Conservation (phyloP, 2,888 invertebrate genomes). For the Trachelus stipa region DNA sequence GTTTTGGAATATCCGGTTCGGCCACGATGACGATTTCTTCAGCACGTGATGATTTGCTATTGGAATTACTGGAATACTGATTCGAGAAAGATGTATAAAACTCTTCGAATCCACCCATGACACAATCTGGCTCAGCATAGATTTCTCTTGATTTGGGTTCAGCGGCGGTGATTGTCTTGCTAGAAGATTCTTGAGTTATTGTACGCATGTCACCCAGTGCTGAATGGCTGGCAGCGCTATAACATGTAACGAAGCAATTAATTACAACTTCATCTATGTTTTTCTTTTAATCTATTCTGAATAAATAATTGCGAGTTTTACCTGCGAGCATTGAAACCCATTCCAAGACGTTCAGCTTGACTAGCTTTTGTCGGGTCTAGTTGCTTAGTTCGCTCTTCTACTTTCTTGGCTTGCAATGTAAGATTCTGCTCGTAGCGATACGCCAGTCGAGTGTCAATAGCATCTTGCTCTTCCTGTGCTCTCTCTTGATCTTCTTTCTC, state of each 20-base stretch:
- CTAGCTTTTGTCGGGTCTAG: constrained; percentile 86
- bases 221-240: constrained; percentile 83
- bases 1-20: constrained; percentile 56
- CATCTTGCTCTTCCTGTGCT: constrained; percentile 77
- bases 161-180: constrained; percentile 56
- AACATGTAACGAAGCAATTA: constrained; percentile 35
- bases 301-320: constrained; percentile 47
- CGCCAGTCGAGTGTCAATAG: constrained; percentile 76
- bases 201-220: constrained; percentile 90
- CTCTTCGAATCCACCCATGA: constrained; percentile 63
- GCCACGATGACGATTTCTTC: constrained; percentile 67
- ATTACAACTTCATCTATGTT: constrained; percentile 5
- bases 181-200: constrained; percentile 83
- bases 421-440: constrained; percentile 78
- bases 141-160: constrained; percentile 48
- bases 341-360: constrained; percentile 92
- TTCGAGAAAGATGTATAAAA: constrained; percentile 59
- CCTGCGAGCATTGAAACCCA: constrained; percentile 79
- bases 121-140: constrained; percentile 41
- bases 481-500: constrained; percentile 65
- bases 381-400: constrained; percentile 78
- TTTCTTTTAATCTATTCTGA: background rate
- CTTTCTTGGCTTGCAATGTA: constrained; percentile 75
- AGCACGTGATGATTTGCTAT: constrained; percentile 47
- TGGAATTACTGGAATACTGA: constrained; percentile 44